Conservation (phyloP, 2,113 vertebrate species). For the Hyperoodon ampullatus region DNA sequence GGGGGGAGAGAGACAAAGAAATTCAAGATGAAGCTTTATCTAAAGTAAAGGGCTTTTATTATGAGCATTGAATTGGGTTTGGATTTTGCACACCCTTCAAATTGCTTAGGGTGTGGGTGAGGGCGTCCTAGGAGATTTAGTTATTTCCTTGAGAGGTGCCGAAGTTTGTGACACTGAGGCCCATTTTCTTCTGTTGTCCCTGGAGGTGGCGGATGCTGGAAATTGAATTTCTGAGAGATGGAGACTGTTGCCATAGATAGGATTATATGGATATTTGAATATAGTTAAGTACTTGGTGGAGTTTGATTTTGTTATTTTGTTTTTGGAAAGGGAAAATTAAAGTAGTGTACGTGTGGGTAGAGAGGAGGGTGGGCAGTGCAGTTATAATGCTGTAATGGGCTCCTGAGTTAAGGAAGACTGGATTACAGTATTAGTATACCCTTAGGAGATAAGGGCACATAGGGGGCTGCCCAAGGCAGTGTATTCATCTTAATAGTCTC, state of each 20-base stretch:
- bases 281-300: not conserved
- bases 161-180: not conserved
- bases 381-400: not conserved
- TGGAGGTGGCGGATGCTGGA: not conserved
- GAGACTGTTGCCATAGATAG: not conserved
- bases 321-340: not conserved
- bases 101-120: constrained; percentile 59
- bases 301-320: constrained; percentile 19
- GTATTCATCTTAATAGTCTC: not conserved
- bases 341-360: not conserved
- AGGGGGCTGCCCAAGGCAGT: not conserved
- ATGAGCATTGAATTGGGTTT: not conserved
- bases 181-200: not conserved
- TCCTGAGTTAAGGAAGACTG: not conserved
- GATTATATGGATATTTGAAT: not conserved
- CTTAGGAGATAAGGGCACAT: not conserved
- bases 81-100: constrained; percentile 1
- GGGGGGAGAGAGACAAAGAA: constrained; percentile 42
- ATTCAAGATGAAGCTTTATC: constrained; percentile 21
- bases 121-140: constrained; percentile 57
- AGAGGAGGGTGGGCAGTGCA: not conserved
- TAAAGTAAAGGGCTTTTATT: constrained; percentile 61
- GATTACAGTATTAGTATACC: not conserved
- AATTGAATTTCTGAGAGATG: not conserved
- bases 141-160: not conserved